These are phyloP conservation scores for Champsocephalus esox DNA, from an alignment of 2,797 vertebrate genomes.

Conservation along the genomic window DNA sequence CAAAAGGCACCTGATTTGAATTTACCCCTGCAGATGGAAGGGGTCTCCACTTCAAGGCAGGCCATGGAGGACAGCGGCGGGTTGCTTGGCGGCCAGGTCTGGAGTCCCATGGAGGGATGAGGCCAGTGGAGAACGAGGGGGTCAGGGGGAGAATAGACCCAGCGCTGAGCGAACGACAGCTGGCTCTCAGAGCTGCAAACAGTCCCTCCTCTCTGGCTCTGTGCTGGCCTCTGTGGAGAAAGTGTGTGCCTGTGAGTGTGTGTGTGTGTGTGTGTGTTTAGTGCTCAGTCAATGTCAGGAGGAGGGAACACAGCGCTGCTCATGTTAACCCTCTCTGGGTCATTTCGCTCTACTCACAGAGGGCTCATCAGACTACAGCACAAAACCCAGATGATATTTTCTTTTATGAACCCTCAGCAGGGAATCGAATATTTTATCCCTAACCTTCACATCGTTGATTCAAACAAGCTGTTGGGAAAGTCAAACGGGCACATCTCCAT, in stretches of 20 bases:
- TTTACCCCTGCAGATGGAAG: constrained; percentile 81
- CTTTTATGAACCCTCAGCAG: constrained; percentile 27
- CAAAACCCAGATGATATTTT: constrained; percentile 20
- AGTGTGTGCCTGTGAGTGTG: constrained; percentile 54
- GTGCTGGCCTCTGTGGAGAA: constrained; percentile 68
- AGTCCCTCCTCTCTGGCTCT: constrained; percentile 73
- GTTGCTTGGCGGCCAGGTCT: constrained; percentile 76
- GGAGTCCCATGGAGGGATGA: constrained; percentile 83
- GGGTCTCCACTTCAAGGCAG: constrained; percentile 85
- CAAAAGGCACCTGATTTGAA: constrained; percentile 67
- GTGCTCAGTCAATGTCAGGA: constrained; percentile 70
- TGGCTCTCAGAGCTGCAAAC: constrained; percentile 53
- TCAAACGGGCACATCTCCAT: constrained; percentile 23
- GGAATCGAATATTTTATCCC: constrained; percentile 14
- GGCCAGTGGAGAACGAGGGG: constrained; percentile 60
- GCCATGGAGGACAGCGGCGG: constrained; percentile 79
- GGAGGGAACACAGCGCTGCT: constrained; percentile 75
- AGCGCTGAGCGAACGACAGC: constrained; percentile 61
- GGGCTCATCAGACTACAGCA: constrained; percentile 20
- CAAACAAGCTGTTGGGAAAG: constrained; percentile 49
- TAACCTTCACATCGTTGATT: constrained; percentile 13
- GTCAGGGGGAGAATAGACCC: constrained; percentile 63
- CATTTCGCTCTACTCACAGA: constrained; percentile 38
- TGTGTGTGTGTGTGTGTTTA: constrained; percentile 33
- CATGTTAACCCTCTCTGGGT: constrained; percentile 80